These are phyloP conservation scores for Falcaria lacertinaria DNA, from an alignment of 2,888 invertebrate species.

Conservation along the genomic window DNA sequence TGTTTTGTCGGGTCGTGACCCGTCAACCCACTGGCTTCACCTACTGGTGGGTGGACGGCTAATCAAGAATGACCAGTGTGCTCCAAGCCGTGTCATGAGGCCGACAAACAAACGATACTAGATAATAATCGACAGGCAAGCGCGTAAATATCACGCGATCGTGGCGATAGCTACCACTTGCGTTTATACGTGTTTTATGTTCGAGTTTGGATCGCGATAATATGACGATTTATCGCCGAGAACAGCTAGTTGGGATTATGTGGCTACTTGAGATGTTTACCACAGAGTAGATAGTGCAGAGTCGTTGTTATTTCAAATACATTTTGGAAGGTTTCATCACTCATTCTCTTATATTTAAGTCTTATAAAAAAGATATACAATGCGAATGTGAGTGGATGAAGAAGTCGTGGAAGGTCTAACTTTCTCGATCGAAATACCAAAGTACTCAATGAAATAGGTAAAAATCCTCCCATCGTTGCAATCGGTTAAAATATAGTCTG, in stretches of 20 bases:
- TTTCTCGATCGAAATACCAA: too few relatives aligned
- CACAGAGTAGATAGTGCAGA: conserved; percentile 18
- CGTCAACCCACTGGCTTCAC: too few relatives aligned
- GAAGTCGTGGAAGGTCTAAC: too few relatives aligned
- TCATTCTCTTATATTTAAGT: too few relatives aligned
- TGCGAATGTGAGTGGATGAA: too few relatives aligned
- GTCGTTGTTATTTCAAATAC: conserved; percentile 5
- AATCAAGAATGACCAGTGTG: conserved; percentile 35
- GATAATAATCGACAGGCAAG: conserved; percentile 61
- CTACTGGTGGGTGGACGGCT: too few relatives aligned
- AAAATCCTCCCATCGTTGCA: too few relatives aligned
- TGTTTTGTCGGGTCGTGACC: too few relatives aligned
- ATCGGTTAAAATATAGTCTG: too few relatives aligned
- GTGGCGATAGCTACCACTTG: conserved; percentile 50
- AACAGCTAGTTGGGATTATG: conserved; percentile 32
- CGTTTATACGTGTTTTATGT: conserved; percentile 55
- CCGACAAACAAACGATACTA: conserved; percentile 58
- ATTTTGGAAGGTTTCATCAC: not conserved
- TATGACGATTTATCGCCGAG: conserved; percentile 56
- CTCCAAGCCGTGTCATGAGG: conserved; percentile 17
- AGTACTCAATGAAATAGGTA: too few relatives aligned
- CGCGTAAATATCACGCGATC: conserved; percentile 42
- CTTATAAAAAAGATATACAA: too few relatives aligned
- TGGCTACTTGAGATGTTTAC: conserved; percentile 58
- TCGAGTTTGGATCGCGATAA: conserved; percentile 61